Evolutionary conservation across 2,797 vertebrate genomes (phyloP).

Genomic region (Bradypodion pumilum): DNA sequence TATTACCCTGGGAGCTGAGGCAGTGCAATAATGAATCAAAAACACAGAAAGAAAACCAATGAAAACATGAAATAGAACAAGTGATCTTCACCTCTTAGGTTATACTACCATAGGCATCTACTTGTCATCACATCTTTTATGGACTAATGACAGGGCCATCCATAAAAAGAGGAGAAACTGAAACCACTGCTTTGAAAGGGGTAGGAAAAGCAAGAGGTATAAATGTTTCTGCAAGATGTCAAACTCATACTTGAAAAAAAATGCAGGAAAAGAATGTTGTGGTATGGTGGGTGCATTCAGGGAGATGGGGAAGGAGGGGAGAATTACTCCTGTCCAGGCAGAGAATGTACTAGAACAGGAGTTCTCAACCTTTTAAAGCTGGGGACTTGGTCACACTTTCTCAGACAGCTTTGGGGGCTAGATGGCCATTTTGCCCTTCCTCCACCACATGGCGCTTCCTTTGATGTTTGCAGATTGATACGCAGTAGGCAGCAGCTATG

Average conservation of each 20-base stretch:
- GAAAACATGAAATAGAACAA: constrained; percentile 26
- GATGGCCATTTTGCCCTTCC: no score
- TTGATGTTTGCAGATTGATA: no score
- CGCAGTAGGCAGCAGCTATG: no score
- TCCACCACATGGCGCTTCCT: no score
- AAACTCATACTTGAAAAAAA: constrained; percentile 11
- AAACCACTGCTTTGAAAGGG: constrained; percentile 53
- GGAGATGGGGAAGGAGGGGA: background rate
- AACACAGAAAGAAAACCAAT: background rate
- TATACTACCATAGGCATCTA: constrained; percentile 53
- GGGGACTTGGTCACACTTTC: no score
- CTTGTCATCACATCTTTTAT: constrained; percentile 60
- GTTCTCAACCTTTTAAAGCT: no score
- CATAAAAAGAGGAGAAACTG: constrained; percentile 58
- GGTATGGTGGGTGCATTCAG: constrained; percentile 9
- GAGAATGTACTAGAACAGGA: background rate
- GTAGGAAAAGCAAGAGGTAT: background rate
- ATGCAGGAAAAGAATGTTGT: constrained; percentile 45
- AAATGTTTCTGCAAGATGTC: constrained; percentile 51
- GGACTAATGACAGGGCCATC: constrained; percentile 52
- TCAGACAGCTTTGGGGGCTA: no score
- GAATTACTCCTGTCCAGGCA: background rate
- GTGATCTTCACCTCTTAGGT: constrained; percentile 27
- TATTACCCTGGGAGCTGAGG: constrained; percentile 11
- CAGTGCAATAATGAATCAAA: constrained; percentile 18